phyloP scores from a whole-genome alignment of 2,888 invertebrate species.

The Thymelicus sylvestris region DNA sequence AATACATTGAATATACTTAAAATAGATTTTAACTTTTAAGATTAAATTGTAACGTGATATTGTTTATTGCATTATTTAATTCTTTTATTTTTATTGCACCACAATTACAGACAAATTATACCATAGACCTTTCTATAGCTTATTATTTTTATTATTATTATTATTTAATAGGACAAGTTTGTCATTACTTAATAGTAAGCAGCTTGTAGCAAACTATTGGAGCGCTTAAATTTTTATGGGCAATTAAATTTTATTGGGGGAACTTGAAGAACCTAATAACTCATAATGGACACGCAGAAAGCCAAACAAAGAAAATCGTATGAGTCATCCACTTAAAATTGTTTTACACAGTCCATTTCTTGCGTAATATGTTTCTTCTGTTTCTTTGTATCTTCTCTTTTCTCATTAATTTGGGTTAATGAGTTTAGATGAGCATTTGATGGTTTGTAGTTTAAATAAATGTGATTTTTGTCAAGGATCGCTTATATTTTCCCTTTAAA shows the following conservation, averaged over 20 bases:
- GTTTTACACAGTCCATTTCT: background rate
- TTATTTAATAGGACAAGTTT: background rate
- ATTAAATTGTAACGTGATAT: no score
- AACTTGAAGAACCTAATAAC: conserved; percentile 28
- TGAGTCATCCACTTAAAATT: conserved; percentile 33
- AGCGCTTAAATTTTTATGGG: conserved; percentile 23
- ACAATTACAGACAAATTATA: background rate
- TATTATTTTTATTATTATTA: background rate
- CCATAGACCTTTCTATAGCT: background rate
- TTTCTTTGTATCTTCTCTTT: background rate
- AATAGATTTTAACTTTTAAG: no score
- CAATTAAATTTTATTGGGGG: conserved; percentile 25
- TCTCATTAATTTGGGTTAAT: background rate
- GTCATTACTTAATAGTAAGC: background rate
- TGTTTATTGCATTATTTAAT: no score
- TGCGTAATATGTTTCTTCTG: background rate
- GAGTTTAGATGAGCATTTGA: no score
- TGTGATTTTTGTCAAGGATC: no score
- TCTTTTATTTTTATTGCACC: no score
- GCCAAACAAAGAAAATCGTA: conserved; percentile 37
- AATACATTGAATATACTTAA: no score
- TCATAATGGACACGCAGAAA: conserved; percentile 29
- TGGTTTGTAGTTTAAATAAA: no score
- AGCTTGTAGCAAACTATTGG: background rate
- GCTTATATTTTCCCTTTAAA: no score